phyloP scores from a whole-genome alignment of 2,113 vertebrate genomes.

The Rafetus swinhoei region DNA sequence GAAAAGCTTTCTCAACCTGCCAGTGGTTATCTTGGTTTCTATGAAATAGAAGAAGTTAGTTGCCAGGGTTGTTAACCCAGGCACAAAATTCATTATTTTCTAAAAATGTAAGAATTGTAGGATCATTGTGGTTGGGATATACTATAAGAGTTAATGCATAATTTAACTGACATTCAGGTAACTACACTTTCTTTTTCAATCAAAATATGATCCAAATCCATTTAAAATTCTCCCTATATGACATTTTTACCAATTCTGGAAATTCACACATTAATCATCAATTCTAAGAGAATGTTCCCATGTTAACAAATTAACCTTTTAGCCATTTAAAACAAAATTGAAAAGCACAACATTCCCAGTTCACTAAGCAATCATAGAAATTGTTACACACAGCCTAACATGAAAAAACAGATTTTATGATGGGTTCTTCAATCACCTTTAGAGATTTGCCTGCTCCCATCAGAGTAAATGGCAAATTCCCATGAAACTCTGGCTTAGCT shows the following conservation, averaged over 20 bases:
- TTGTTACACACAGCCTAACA: not conserved
- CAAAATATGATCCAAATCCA: not conserved
- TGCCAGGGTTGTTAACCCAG: rapidly evolving
- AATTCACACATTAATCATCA: not conserved
- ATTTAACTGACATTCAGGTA: not conserved
- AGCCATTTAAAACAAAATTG: rapidly evolving
- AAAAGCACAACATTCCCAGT: rapidly evolving
- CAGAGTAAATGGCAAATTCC: constrained; percentile 41
- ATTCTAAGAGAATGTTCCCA: not conserved
- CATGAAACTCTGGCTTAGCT: constrained; percentile 68
- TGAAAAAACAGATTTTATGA: not conserved
- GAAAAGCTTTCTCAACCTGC: not conserved
- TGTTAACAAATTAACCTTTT: not conserved
- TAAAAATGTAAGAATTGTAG: not conserved
- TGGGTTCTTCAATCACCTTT: constrained; percentile 10
- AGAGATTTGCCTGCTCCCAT: constrained; percentile 31
- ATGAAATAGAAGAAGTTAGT: rapidly evolving
- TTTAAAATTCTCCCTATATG: rapidly evolving
- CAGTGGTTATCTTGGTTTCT: not conserved
- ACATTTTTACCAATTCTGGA: not conserved
- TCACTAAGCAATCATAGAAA: rapidly evolving
- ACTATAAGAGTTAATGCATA: not conserved
- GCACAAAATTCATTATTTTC: not conserved
- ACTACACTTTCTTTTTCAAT: too few relatives aligned
- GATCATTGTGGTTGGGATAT: not conserved